Percentiles rank a stretch among this genome's conserved stretches.
phyloP scores from a whole-genome alignment of 2,797 vertebrate genomes.

The Lophius americanus region DNA sequence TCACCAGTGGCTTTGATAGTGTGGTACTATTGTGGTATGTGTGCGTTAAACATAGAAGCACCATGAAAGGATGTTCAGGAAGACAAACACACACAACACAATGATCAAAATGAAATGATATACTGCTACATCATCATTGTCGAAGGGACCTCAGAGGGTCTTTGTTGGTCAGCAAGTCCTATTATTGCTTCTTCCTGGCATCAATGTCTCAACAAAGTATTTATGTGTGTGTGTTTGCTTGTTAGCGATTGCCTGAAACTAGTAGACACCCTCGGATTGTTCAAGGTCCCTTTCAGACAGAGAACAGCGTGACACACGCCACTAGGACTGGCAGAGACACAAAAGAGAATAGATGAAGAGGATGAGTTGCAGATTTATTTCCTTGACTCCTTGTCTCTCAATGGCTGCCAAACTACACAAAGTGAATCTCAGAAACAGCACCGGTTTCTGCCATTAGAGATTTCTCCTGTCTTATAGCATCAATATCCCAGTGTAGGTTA shows the following conservation, averaged over 20 bases:
- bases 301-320: neutral
- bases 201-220: conserved; percentile 28
- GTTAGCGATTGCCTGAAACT: conserved; percentile 38
- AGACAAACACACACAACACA: conserved; percentile 43
- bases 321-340: no score
- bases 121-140: conserved; percentile 52
- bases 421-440: no score
- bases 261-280: conserved; percentile 27
- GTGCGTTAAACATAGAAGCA: conserved; percentile 48
- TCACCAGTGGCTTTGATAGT: conserved; percentile 28
- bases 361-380: conserved; percentile 17
- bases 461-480: no score
- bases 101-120: conserved; percentile 54
- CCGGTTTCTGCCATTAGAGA: no score
- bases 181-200: conserved; percentile 31
- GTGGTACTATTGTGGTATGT: conserved; percentile 62
- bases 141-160: conserved; percentile 28
- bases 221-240: conserved; percentile 17
- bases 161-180: conserved; percentile 51
- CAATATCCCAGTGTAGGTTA: no score
- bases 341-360: no score
- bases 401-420: conserved; percentile 5
- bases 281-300: conserved; percentile 11
- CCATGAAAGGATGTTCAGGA: conserved; percentile 32
- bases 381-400: conserved; percentile 18